phyloP scores from a whole-genome alignment of 2,113 vertebrate genomes.

The Podilymbus podiceps region DNA sequence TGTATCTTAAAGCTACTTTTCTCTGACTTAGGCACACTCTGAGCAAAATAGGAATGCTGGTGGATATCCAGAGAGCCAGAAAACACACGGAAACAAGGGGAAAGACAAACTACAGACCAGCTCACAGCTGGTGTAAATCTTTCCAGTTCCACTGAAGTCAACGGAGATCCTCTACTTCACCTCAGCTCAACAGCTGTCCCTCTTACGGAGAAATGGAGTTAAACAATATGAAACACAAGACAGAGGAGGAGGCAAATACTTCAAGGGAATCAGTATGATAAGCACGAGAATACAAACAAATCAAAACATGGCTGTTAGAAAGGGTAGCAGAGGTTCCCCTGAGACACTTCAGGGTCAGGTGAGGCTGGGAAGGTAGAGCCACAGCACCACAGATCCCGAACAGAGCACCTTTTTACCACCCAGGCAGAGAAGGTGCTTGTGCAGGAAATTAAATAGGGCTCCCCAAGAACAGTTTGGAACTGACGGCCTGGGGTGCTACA shows the following conservation, averaged over 20 bases:
- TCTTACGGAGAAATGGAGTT: not conserved
- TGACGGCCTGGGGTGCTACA: not conserved
- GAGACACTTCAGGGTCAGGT: not conserved
- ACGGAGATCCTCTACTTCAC: not conserved
- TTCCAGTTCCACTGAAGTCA: not conserved
- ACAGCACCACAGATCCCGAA: not conserved
- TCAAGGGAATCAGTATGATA: not conserved
- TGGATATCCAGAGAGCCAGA: not conserved
- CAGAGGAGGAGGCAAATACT: not conserved
- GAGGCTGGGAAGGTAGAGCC: not conserved
- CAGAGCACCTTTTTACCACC: not conserved
- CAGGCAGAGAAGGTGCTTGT: not conserved
- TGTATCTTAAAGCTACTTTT: not conserved
- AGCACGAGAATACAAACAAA: not conserved
- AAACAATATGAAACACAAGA: not conserved
- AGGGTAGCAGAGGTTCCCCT: not conserved
- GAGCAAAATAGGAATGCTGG: not conserved
- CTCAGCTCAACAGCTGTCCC: not conserved
- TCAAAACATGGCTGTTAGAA: not conserved
- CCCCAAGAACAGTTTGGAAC: not conserved
- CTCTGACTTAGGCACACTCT: not conserved
- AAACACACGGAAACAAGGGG: not conserved
- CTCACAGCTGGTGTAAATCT: not conserved
- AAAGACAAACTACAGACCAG: slow-evolving; percentile 2
- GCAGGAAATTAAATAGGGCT: not conserved